phyloP scores from a whole-genome alignment of 2,113 vertebrate species.

The Myrmecophaga tridactyla region DNA sequence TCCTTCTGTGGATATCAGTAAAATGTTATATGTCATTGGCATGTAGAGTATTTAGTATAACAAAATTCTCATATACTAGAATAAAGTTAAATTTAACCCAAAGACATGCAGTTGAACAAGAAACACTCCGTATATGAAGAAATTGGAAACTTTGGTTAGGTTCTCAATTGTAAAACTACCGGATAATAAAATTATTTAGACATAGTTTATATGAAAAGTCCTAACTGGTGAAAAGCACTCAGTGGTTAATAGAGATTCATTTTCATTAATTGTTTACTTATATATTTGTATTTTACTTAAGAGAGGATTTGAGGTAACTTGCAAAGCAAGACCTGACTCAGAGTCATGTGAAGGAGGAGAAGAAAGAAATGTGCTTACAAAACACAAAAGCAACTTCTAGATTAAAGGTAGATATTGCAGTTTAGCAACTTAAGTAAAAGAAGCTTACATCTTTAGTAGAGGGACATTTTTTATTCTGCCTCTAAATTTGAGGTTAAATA shows the following conservation, averaged over 20 bases:
- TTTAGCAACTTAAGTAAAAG: slow-evolving; percentile 4
- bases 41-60: not conserved
- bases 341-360: slow-evolving; percentile 28
- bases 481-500: slow-evolving; percentile 3
- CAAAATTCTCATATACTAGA: not conserved
- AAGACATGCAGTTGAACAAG: slow-evolving; percentile 30
- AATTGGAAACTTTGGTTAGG: slow-evolving; percentile 65
- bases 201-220: slow-evolving; percentile 11
- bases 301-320: slow-evolving; percentile 45
- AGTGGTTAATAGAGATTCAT: not conserved
- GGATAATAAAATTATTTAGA: slow-evolving; percentile 14
- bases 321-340: not conserved
- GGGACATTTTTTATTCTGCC: not conserved
- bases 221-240: not conserved
- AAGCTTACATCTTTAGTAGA: not conserved
- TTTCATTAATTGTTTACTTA: slow-evolving; percentile 30
- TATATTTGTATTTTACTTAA: slow-evolving; percentile 34
- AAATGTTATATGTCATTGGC: not conserved
- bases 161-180: slow-evolving; percentile 58
- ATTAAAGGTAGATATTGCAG: not conserved
- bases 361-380: not conserved
- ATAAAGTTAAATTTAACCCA: slow-evolving; percentile 13
- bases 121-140: slow-evolving; percentile 40
- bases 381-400: not conserved
- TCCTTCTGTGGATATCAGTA: slow-evolving; percentile 40